These are phyloP conservation scores for Meghimatium bilineatum DNA, from an alignment of 2,888 invertebrate species.

Conservation along the genomic window DNA sequence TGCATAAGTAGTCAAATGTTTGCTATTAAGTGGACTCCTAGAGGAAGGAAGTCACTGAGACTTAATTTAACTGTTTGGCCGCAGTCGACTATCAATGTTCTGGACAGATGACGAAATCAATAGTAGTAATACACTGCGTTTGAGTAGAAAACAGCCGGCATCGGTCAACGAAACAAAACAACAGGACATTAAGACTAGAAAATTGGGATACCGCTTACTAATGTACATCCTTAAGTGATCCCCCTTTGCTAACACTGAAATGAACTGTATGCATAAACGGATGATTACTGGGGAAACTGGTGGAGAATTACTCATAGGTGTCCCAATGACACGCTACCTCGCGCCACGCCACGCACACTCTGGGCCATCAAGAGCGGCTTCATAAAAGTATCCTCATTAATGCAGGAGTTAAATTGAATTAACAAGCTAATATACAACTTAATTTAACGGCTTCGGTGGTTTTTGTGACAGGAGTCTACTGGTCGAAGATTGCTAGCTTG, in stretches of 20 bases:
- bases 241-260: not conserved
- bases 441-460: not conserved
- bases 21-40: no score
- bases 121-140: not conserved
- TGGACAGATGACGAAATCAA: not conserved
- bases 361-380: not conserved
- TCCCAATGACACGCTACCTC: not conserved
- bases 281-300: not conserved
- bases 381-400: not conserved
- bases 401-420: not conserved
- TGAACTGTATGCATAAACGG: constrained; percentile 29
- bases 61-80: no score
- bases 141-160: not conserved
- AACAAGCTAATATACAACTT: not conserved
- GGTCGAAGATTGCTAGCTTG: no score
- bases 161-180: not conserved
- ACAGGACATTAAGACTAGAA: not conserved
- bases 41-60: no score
- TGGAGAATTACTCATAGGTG: not conserved
- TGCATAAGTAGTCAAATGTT: no score
- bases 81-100: no score
- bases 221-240: not conserved
- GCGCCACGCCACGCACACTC: not conserved
- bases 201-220: not conserved
- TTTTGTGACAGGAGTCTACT: not conserved